phyloP scores from a whole-genome alignment of 2,888 invertebrate species.

The Belgica antarctica region DNA sequence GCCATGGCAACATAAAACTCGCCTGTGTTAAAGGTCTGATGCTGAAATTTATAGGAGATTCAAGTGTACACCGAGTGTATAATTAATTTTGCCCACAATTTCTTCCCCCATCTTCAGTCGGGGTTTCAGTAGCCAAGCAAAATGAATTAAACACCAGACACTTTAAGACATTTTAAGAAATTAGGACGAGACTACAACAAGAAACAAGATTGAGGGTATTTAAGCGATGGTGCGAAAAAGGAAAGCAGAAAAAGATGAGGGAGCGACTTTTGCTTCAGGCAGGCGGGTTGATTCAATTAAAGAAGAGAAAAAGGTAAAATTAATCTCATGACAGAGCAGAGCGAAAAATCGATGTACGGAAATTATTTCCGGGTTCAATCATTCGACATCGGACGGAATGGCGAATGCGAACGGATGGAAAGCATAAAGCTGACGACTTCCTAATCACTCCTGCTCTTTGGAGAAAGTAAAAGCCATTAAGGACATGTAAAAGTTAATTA shows the following conservation, averaged over 20 bases:
- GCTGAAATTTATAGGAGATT: conserved; percentile 14
- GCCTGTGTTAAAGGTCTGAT: conserved; percentile 15
- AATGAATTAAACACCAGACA: conserved; percentile 25
- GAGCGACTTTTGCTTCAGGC: conserved; percentile 30
- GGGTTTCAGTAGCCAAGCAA: neutral
- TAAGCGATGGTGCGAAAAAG: conserved; percentile 36
- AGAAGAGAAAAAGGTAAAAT: conserved; percentile 24
- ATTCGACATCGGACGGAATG: no score
- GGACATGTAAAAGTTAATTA: conserved; percentile 5
- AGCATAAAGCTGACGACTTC: neutral
- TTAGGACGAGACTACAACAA: conserved; percentile 24
- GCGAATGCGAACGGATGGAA: neutral
- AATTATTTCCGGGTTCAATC: conserved; percentile 25
- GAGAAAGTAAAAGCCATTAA: neutral
- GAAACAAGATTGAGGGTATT: conserved; percentile 28
- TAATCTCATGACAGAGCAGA: conserved; percentile 26
- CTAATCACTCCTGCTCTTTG: conserved; percentile 2
- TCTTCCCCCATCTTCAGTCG: conserved; percentile 11
- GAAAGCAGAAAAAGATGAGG: conserved; percentile 12
- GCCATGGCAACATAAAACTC: conserved; percentile 1
- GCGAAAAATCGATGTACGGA: conserved; percentile 36
- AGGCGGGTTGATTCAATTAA: conserved; percentile 33
- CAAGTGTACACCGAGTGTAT: conserved; percentile 3
- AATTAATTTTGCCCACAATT: conserved; percentile 38
- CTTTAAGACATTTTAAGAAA: conserved; percentile 7